phyloP scores from a whole-genome alignment of 2,888 invertebrate species.

The Exocentrus adspersus region DNA sequence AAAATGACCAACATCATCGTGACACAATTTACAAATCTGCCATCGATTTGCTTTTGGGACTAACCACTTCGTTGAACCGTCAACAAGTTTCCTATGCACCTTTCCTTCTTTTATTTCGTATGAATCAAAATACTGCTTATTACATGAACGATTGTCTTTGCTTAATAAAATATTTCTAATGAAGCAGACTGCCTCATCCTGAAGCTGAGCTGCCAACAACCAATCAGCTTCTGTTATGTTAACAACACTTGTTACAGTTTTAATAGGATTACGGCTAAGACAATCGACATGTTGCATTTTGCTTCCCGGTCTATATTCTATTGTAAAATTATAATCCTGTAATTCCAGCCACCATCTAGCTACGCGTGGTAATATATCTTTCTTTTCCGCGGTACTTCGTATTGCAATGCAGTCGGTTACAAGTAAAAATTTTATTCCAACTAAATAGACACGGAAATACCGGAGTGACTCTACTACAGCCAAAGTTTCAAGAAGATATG shows the following conservation, averaged over 20 bases:
- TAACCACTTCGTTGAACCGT: slow-evolving; percentile 27
- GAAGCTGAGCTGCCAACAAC: slow-evolving; percentile 37
- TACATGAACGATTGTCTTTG: too few relatives aligned
- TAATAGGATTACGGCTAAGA: slow-evolving; percentile 39
- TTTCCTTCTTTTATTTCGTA: neutral
- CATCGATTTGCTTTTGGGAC: slow-evolving; percentile 34
- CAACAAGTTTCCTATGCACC: neutral
- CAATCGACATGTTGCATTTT: neutral
- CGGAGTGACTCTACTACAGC: too few relatives aligned
- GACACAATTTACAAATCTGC: slow-evolving; percentile 35
- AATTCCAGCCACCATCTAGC: slow-evolving; percentile 12
- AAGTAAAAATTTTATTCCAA: neutral
- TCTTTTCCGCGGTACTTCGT: slow-evolving; percentile 5
- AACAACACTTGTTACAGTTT: slow-evolving; percentile 8
- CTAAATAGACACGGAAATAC: too few relatives aligned
- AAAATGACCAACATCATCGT: slow-evolving; percentile 35
- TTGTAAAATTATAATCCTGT: slow-evolving; percentile 5
- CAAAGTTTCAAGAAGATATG: too few relatives aligned
- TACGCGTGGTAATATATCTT: neutral
- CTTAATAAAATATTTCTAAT: too few relatives aligned
- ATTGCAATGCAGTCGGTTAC: slow-evolving; percentile 4
- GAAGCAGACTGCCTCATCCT: slow-evolving; percentile 24
- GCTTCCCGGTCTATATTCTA: neutral
- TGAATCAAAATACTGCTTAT: too few relatives aligned
- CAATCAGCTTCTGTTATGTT: slow-evolving; percentile 39